A percentile compares a stretch with the other conserved stretches of the same genome.
Evolutionary conservation across 30 jellyfish, hydroid and myxozoan species (phyloP).

Genomic region (Hydractinia echinata): DNA sequence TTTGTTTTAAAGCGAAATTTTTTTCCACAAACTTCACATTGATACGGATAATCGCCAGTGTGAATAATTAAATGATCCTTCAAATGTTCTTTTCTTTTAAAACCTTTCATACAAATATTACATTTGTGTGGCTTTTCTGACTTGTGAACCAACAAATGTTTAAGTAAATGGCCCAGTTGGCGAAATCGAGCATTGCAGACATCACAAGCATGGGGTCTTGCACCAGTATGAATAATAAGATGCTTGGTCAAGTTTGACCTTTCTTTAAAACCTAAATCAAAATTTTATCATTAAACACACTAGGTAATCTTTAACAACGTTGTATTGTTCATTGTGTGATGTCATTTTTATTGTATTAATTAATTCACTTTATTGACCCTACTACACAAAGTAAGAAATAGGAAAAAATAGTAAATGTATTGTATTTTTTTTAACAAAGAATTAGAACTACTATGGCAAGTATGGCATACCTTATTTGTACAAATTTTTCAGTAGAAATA

Average conservation of each 20-base stretch:
- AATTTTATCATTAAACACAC: not conserved
- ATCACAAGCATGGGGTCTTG: constrained; percentile 40
- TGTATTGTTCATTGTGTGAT: too few relatives aligned
- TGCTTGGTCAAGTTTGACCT: constrained; percentile 29
- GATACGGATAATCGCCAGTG: constrained; percentile 31
- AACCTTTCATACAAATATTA: constrained; percentile 19
- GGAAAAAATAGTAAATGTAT: too few relatives aligned
- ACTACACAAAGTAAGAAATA: too few relatives aligned
- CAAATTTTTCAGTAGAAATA: too few relatives aligned
- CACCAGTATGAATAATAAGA: constrained; percentile 38
- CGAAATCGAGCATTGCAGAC: constrained; percentile 47
- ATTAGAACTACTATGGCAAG: too few relatives aligned
- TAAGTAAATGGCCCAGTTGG: constrained; percentile 40
- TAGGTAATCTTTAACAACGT: too few relatives aligned
- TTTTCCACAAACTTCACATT: constrained; percentile 35
- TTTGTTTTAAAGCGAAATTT: constrained; percentile 40
- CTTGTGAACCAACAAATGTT: constrained; percentile 31
- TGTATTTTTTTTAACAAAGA: too few relatives aligned
- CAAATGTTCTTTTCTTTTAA: constrained; percentile 39
- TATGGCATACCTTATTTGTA: too few relatives aligned
- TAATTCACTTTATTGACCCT: too few relatives aligned
- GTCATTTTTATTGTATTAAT: too few relatives aligned
- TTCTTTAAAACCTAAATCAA: constrained; percentile 31
- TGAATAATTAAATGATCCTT: constrained; percentile 34
- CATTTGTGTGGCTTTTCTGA: constrained; percentile 45